Percentiles rank a stretch among this genome's conserved stretches.
These are phyloP conservation scores for Pinctada fucata DNA, from an alignment of 2,888 invertebrate species.

Conservation along the genomic window DNA sequence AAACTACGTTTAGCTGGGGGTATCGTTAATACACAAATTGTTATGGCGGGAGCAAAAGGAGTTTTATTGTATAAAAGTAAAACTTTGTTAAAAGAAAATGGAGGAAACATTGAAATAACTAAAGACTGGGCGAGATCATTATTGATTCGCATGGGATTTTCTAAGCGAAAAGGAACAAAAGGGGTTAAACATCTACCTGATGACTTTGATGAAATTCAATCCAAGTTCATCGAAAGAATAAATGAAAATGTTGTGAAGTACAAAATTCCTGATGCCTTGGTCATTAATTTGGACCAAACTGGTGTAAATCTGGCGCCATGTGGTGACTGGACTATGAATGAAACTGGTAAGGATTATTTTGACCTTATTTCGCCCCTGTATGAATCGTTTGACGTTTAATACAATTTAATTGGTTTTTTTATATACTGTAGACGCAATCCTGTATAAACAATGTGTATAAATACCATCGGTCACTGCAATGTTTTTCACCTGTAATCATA, in stretches of 20 bases:
- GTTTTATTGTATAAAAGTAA: slow-evolving; percentile 6
- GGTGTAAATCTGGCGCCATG: slow-evolving; percentile 8
- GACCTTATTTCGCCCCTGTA: background rate
- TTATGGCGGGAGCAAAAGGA: background rate
- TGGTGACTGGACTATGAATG: slow-evolving; percentile 6
- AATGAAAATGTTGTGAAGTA: slow-evolving; percentile 7
- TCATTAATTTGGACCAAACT: slow-evolving; percentile 4
- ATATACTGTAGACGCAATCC: too few species aligned
- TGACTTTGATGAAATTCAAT: too few species aligned
- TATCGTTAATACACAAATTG: slow-evolving; percentile 6
- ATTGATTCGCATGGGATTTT: slow-evolving; percentile 2
- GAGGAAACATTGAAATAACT: background rate
- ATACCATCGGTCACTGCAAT: too few species aligned
- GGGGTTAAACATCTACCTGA: too few species aligned
- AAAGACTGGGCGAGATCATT: background rate
- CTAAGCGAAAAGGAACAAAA: background rate
- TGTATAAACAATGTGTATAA: too few species aligned
- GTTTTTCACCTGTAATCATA: too few species aligned
- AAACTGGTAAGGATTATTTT: background rate
- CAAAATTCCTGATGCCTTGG: slow-evolving; percentile 10
- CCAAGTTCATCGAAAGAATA: too few species aligned
- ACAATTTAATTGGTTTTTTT: too few species aligned
- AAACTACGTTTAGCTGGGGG: slow-evolving; percentile 5
- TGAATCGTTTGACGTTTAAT: too few species aligned
- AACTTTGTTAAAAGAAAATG: slow-evolving; percentile 8